These are phyloP conservation scores for Cyaniris semiargus DNA, from an alignment of 2,888 invertebrate species.

Conservation along the genomic window DNA sequence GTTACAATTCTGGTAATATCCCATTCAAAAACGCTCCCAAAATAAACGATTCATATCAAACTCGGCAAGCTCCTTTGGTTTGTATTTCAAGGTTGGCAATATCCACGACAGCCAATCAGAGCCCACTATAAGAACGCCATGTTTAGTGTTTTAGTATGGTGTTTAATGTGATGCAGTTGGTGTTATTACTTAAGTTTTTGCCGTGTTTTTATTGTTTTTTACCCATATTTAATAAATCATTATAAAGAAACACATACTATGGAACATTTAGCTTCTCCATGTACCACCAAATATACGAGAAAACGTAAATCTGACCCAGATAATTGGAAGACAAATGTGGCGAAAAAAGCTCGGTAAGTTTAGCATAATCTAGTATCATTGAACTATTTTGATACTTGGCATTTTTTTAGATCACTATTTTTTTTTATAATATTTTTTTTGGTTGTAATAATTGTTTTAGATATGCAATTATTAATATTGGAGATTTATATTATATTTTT, in stretches of 20 bases:
- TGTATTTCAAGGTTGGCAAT: too few relatives aligned
- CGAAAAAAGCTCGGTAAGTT: background rate
- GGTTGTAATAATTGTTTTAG: background rate
- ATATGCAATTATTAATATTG: background rate
- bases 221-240: slow-evolving; percentile 1
- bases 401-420: background rate
- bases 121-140: too few relatives aligned
- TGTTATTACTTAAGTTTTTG: background rate
- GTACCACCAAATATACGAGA: slow-evolving; percentile 1
- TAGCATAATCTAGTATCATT: background rate
- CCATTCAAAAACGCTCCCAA: background rate
- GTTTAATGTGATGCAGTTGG: background rate
- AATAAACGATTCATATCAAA: background rate
- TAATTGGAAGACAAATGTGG: background rate
- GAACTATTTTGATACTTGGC: background rate
- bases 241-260: slow-evolving; percentile 1
- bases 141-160: too few relatives aligned
- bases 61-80: background rate
- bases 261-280: background rate
- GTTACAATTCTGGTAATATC: background rate
- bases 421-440: background rate
- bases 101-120: too few relatives aligned
- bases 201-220: background rate
- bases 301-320: background rate
- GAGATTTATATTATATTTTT: slow-evolving; percentile 1